A percentile compares a stretch with the other conserved stretches of the same genome.
These are phyloP conservation scores for Sminthurinus aureus DNA, from an alignment of 2,888 invertebrate species.

Conservation along the genomic window DNA sequence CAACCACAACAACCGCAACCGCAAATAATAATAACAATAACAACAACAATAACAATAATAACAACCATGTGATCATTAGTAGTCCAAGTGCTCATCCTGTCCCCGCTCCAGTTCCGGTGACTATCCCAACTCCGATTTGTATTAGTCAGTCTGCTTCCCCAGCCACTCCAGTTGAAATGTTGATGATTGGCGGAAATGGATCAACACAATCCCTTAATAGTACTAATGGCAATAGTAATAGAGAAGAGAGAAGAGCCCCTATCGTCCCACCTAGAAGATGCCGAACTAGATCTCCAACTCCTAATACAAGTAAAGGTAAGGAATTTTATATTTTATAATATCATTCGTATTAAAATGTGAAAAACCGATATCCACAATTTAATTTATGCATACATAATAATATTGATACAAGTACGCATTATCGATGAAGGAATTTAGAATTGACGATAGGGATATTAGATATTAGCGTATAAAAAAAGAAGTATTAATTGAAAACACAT, in stretches of 20 bases:
- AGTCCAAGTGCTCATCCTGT: conserved; percentile 52
- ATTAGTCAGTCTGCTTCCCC: conserved; percentile 59
- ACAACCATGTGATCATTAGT: conserved; percentile 56
- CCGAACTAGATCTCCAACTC: conserved; percentile 58
- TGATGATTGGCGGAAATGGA: conserved; percentile 56
- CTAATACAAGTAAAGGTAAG: conserved; percentile 60
- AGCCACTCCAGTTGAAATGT: conserved; percentile 55
- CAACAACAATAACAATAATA: conserved; percentile 52
- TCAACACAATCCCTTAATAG: conserved; percentile 54
- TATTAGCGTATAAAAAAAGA: no score
- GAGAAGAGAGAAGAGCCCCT: conserved; percentile 55
- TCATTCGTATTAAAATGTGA: background rate
- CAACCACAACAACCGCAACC: conserved; percentile 52
- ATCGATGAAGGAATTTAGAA: background rate
- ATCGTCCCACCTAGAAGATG: conserved; percentile 58
- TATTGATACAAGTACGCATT: background rate
- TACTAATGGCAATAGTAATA: conserved; percentile 30
- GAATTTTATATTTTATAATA: background rate
- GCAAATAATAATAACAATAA: conserved; percentile 49
- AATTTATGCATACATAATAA: background rate
- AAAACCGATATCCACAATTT: background rate
- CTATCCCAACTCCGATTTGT: conserved; percentile 53
- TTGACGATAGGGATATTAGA: no score
- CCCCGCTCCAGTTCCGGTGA: conserved; percentile 58
- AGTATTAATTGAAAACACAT: no score